Evolutionary conservation across 2,888 invertebrate species (phyloP).

Genomic region (Volucella bombylans): DNA sequence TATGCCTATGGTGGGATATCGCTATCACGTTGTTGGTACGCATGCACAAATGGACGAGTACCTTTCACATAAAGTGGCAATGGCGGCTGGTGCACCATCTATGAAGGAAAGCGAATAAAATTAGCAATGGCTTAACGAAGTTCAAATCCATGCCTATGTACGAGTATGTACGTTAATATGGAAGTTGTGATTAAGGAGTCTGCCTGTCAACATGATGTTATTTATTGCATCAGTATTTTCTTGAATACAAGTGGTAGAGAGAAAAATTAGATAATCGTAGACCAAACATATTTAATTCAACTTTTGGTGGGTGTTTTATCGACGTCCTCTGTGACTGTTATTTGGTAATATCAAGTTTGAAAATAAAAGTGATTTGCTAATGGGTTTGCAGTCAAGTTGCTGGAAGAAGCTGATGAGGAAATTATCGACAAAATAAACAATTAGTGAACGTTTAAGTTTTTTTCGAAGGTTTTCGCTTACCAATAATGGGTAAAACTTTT

Average conservation of each 20-base stretch:
- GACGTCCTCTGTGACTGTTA: conserved; percentile 31
- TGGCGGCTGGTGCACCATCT: background rate
- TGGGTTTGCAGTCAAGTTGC: background rate
- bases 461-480: no score
- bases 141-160: conserved; percentile 32
- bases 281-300: conserved; percentile 25
- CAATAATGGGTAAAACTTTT: no score
- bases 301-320: conserved; percentile 54
- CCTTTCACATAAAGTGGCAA: conserved; percentile 59
- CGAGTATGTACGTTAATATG: background rate
- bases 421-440: background rate
- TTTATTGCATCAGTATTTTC: conserved; percentile 50
- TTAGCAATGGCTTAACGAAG: conserved; percentile 53
- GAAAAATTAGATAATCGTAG: conserved; percentile 54
- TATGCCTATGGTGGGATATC: conserved; percentile 43
- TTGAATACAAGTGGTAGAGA: conserved; percentile 22
- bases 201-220: conserved; percentile 66
- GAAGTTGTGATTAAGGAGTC: conserved; percentile 59
- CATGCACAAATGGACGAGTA: conserved; percentile 55
- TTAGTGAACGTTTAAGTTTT: no score
- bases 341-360: conserved; percentile 23
- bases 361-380: conserved; percentile 28
- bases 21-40: conserved; percentile 40
- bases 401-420: background rate
- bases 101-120: conserved; percentile 30